Base-by-base conservation (phyloP, 2,888 invertebrate species). In the Polydrusus cervinus region DNA sequence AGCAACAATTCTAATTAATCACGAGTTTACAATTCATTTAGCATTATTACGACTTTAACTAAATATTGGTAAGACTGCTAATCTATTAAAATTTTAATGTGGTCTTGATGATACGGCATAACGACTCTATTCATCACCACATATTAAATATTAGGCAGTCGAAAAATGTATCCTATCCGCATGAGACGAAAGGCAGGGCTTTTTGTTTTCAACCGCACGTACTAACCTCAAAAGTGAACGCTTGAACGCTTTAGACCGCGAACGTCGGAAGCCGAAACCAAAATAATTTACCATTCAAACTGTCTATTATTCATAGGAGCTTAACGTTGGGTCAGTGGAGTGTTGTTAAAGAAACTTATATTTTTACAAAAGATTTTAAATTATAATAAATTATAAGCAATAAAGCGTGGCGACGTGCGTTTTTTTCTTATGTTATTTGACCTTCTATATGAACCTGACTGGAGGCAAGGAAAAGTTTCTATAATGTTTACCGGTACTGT, bases 191-290 rank as follows among this genome's bases (percentile, higher is more conserved):
- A 67, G 18, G 53, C 38, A 53, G 40, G 40, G 67, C 67, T 53
- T 67, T 67, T 67, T 67, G 67, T 67, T 67, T 67, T 67, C 53
- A 55, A 67, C 67, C 67, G 67, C 67, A 67, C 67, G 67, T 67
- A 30, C 53, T 43, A 40, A 40, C 67, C 67, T 67, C 67, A 67
- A 67, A 67, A 67, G 18, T 67, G 67, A 53, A 51, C 67, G 67
- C 53, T 67, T 40, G 67, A 67, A 67, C 67, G 67, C 40, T 16
- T 40, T 53, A 38, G 20, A 40, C 67, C 67, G 53, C 67, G 49
- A 55, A 38, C 67, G 55, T 67, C 67, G 55, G 67, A 53, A 55
- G 43, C 53, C 67, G 18, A 55, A 67, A 67, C 67, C 67, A 20
- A 53, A 67, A 49, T 53, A 67, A 67, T 67, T 67, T 67, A 53